Base-by-base conservation (phyloP, 2,113 vertebrate species). In the Danionella cerebrum region DNA sequence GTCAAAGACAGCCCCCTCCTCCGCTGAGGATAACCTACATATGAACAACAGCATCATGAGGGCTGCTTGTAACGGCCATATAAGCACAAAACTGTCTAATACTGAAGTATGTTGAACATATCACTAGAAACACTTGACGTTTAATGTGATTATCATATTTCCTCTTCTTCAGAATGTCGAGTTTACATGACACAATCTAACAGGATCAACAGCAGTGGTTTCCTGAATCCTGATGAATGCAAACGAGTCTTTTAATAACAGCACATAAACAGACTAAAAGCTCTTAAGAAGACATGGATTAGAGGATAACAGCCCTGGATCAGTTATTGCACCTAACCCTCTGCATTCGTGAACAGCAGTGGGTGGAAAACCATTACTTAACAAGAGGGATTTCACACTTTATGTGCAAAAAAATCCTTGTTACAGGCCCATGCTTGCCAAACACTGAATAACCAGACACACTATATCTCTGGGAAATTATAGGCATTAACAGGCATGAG, bases 21-120 rank as follows among this genome's bases (percentile, higher is more conserved):
- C 51, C n/a, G 60, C 14, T n/a, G 8, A 52, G 25, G 21, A 29
- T 64, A 72, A 54, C 70, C 74, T 66, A 59, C 45, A 60, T 72
- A 54, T 29, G 27, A 65, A 51, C 14, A 44, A 51, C 4, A 47
- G 36, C 18, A 58, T 39, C 59, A 22, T 33, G 8, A 33, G 44
- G n/a, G n/a, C n/a, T 58, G 44, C 51, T 48, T 55, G 52, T 5
- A 3, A 62, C 9, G 11, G n/a, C 24, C 48, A 51, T 29, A 10
- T 51, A 52, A 52, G 25, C 4, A 5, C 48, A 12, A 29, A 45
- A 1, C 8, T 5, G 18, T n/a, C n/a, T n/a, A n/a, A n/a, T n/a
- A n/a, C n/a, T n/a, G n/a, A n/a, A n/a, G n/a, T n/a, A n/a, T n/a
- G n/a, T n/a, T n/a, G n/a, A n/a, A n/a, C n/a, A n/a, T 54, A 48